Percentiles rank a stretch among this genome's conserved stretches.
phyloP scores from a whole-genome alignment of 1,140 invertebrate species.

The Papilio glaucus region DNA sequence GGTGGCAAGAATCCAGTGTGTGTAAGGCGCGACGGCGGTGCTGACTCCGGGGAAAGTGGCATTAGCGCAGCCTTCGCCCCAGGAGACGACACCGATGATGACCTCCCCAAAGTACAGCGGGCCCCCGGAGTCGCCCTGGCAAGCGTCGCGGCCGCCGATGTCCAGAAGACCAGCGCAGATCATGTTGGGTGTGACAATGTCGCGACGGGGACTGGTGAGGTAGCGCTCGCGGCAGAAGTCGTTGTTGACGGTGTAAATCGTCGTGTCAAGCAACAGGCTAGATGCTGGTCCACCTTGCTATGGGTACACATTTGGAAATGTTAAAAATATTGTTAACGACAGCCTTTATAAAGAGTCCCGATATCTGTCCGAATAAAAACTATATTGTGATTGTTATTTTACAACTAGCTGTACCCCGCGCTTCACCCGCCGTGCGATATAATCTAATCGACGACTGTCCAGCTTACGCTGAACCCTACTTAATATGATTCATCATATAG shows the following conservation, averaged over 20 bases:
- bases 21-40: constrained; percentile 76
- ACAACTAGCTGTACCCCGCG: no score
- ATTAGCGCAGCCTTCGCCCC: constrained; percentile 83
- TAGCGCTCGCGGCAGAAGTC: constrained; percentile 50
- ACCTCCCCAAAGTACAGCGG: constrained; percentile 77
- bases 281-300: constrained; percentile 70
- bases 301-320: not conserved
- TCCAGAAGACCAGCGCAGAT: constrained; percentile 59
- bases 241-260: constrained; percentile 52
- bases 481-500: no score
- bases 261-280: constrained; percentile 64
- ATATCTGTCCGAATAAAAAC: no score
- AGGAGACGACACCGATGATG: constrained; percentile 83
- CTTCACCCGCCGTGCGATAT: no score
- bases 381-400: no score
- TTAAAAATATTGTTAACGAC: not conserved
- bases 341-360: no score
- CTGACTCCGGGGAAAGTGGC: constrained; percentile 84
- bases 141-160: constrained; percentile 80
- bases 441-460: no score
- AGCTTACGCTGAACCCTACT: no score
- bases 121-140: constrained; percentile 88
- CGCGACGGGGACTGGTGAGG: not conserved
- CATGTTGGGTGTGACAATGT: constrained; percentile 58
- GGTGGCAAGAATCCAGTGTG: constrained; percentile 69